A percentile compares a stretch with the other conserved stretches of the same genome.
phyloP scores from a whole-genome alignment of 2,797 vertebrate species.

The Melanotaenia pygmaea region DNA sequence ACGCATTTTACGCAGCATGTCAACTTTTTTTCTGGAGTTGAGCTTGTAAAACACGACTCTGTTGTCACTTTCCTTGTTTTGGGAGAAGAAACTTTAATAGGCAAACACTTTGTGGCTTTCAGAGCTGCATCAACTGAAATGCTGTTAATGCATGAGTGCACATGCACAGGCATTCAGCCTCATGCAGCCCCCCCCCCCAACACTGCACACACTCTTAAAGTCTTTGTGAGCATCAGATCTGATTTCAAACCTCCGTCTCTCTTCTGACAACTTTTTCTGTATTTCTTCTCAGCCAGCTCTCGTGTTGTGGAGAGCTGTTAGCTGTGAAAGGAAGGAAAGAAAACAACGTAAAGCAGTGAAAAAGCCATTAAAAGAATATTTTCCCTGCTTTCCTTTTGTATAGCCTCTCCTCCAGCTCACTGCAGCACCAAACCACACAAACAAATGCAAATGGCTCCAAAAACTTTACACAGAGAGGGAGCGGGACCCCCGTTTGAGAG shows the following conservation, averaged over 20 bases:
- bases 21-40: too few species aligned
- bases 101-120: background rate
- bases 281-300: constrained; percentile 65
- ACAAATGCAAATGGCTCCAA: constrained; percentile 94
- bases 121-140: constrained; percentile 21
- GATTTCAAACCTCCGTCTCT: constrained; percentile 54
- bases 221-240: constrained; percentile 48
- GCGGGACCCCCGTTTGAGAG: constrained; percentile 86
- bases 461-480: constrained; percentile 88
- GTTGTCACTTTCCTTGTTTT: background rate
- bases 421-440: constrained; percentile 82
- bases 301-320: constrained; percentile 74
- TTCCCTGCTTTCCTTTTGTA: constrained; percentile 66
- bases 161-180: constrained; percentile 38
- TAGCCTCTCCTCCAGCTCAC: constrained; percentile 28
- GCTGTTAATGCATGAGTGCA: constrained; percentile 42
- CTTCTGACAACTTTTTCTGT: constrained; percentile 59
- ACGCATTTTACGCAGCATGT: too few species aligned
- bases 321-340: constrained; percentile 66
- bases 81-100: constrained; percentile 3
- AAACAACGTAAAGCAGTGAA: constrained; percentile 75
- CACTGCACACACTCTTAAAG: constrained; percentile 18
- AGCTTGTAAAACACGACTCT: too few species aligned
- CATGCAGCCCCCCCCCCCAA: background rate
- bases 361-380: constrained; percentile 85